Percentiles rank a stretch among this genome's conserved stretches.
Evolutionary conservation across 2,888 invertebrate genomes (phyloP).

Genomic region (Carabus problematicus): DNA sequence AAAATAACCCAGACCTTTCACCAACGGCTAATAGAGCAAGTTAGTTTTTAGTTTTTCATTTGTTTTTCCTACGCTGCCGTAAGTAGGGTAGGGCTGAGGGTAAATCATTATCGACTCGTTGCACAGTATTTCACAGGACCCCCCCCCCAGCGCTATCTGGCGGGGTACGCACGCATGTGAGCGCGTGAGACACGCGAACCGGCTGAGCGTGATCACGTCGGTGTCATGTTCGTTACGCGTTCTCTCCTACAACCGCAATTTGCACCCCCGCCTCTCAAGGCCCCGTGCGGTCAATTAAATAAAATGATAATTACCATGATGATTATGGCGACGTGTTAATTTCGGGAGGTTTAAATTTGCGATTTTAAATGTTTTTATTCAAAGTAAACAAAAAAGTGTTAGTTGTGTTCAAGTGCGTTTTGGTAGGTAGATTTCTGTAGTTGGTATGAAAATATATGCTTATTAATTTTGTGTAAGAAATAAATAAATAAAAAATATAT

Average conservation of each 20-base stretch:
- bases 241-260: constrained; percentile 11
- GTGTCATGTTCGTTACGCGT: constrained; percentile 36
- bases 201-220: constrained; percentile 13
- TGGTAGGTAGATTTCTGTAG: no score
- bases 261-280: not conserved
- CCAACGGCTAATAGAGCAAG: not conserved
- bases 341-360: not conserved
- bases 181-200: constrained; percentile 24
- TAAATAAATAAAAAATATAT: no score
- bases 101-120: constrained; percentile 38
- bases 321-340: constrained; percentile 7
- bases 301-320: constrained; percentile 29
- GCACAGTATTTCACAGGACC: constrained; percentile 14
- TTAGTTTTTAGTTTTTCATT: constrained; percentile 15
- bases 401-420: no score
- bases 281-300: constrained; percentile 13
- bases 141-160: constrained; percentile 16
- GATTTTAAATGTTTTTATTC: no score
- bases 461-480: no score
- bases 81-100: not conserved
- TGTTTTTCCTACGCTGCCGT: not conserved
- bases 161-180: constrained; percentile 29
- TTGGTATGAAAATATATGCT: no score
- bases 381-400: no score
- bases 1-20: constrained; percentile 28